A percentile compares a stretch with the other conserved stretches of the same genome.
phyloP scores from a whole-genome alignment of 2,888 invertebrate species.

The Aleiodes leptofemur region DNA sequence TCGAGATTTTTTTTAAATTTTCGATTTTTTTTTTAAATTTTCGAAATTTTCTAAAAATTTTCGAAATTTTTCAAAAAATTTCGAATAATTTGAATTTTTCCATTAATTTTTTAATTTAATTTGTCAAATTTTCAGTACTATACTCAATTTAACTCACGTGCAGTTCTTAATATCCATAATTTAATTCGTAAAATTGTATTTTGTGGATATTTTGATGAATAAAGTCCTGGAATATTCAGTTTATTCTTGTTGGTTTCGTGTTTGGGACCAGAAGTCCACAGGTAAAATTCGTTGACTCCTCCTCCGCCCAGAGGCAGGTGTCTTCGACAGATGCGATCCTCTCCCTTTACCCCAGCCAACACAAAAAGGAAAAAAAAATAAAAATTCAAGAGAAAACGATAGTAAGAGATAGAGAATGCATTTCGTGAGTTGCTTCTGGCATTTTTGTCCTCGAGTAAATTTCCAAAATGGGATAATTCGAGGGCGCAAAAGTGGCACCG shows the following conservation, averaged over 20 bases:
- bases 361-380: neutral
- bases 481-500: conserved; percentile 27
- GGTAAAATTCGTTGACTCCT: conserved; percentile 38
- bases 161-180: too few species aligned
- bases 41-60: too few species aligned
- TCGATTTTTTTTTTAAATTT: too few species aligned
- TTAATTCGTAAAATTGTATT: too few species aligned
- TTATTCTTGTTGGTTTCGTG: conserved; percentile 1
- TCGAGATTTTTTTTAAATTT: too few species aligned
- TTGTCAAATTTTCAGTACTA: too few species aligned
- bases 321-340: conserved; percentile 47
- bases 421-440: neutral
- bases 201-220: neutral
- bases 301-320: conserved; percentile 45
- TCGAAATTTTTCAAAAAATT: too few species aligned
- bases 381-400: conserved; percentile 5
- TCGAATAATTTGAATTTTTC: too few species aligned
- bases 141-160: too few species aligned
- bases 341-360: conserved; percentile 12
- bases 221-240: conserved; percentile 1
- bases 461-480: conserved; percentile 44
- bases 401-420: neutral
- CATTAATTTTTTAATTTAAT: too few species aligned
- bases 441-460: conserved; percentile 27
- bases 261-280: conserved; percentile 37